These are phyloP conservation scores for Oryzias celebensis DNA, from an alignment of 2,113 vertebrate species.

Conservation along the genomic window DNA sequence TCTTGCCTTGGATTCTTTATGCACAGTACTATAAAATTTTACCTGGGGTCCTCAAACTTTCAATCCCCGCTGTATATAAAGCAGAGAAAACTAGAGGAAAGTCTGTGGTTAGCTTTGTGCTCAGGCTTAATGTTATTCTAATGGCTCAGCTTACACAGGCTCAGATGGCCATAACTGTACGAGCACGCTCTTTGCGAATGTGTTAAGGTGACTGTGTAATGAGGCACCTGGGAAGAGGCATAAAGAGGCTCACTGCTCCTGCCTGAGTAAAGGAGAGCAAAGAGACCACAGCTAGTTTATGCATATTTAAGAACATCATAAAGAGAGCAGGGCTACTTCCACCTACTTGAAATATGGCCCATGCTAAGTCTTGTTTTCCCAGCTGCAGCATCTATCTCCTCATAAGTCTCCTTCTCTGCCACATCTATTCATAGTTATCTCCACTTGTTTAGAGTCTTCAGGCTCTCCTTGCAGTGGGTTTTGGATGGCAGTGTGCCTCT, in stretches of 20 bases:
- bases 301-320: conserved; percentile 59
- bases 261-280: conserved; percentile 27
- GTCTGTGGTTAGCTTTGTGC: conserved; percentile 47
- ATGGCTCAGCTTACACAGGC: conserved; percentile 58
- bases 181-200: conserved; percentile 41
- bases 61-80: conserved; percentile 15
- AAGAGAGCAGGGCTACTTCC: conserved; percentile 46
- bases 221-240: conserved; percentile 63
- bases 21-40: too few relatives aligned
- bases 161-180: conserved; percentile 55
- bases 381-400: conserved; percentile 27
- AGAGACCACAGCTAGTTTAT: conserved; percentile 51
- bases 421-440: conserved; percentile 16
- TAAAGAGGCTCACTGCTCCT: conserved; percentile 63
- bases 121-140: conserved; percentile 59
- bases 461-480: conserved; percentile 25
- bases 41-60: too few relatives aligned
- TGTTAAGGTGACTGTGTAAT: conserved; percentile 60
- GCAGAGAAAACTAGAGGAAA: conserved; percentile 28
- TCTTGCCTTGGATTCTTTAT: too few relatives aligned
- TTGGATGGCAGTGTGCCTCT: conserved; percentile 77
- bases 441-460: conserved; percentile 14
- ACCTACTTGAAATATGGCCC: conserved; percentile 46
- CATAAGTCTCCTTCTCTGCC: conserved; percentile 11
- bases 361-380: conserved; percentile 18